Base-by-base conservation (phyloP, 1,140 invertebrate genomes). In the Leucophenga varia region DNA sequence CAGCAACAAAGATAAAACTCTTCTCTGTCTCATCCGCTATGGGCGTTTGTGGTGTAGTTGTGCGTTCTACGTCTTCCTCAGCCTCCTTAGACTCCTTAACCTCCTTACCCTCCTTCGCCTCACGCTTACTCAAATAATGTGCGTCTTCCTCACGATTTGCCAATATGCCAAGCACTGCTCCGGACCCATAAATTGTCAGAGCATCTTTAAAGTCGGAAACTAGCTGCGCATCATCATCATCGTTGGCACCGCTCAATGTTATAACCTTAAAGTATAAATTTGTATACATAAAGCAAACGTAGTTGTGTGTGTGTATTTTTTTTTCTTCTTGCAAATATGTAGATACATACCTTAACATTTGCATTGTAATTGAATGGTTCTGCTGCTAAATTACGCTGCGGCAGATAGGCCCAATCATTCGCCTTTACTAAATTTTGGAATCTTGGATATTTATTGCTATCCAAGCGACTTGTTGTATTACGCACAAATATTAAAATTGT, bases 181-280 rank as follows among this genome's bases (percentile, higher is more conserved):
- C 80, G 5, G 69, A 56, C 1, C 81, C 81, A 50, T 81, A 81
- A 13, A 79, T 78, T 31, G 78, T 77, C 49, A 81, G 57, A 0
- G 81, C 75, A 16, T 81, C 71, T 2, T 78, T 77, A 53, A 78
- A 82, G 12, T 77, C 78, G 41, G 79, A 74, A 16, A 80, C 75
- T 58, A 82, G 77, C 67, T 81, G 78, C 0, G 76, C 75, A 37
- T 82, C 81, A 19, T 81, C 75, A 53, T 81, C 79, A 6, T 79
- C 80, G 59, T 74, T 77, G 12, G 76, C 77, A 1, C 80, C 80
- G 53, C 79, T 77, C 10, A 82, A 64, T 12, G 77, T 80, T 2
- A 82, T 69, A 25, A 82, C 76, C 81, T 82, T 52, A 20, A 19
- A 35, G 1, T 39, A n/a, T 44, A 37, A 31, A 21, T 52, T 22